Conservation (phyloP, 2,113 vertebrate species). For the Hippopotamus amphibius region DNA sequence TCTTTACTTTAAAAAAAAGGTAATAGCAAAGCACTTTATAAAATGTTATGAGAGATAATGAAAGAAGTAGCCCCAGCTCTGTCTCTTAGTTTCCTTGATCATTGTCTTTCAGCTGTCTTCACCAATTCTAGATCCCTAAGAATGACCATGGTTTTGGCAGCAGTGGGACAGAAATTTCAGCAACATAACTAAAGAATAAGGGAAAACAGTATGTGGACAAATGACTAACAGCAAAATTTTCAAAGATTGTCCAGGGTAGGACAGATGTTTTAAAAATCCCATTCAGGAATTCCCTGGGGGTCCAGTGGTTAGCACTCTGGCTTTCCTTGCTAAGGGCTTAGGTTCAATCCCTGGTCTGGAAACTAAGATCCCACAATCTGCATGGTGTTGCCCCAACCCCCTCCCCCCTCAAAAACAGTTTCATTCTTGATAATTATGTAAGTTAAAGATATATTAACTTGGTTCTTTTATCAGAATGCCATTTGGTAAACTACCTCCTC, state of each 20-base stretch:
- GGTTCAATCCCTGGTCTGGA: neutral
- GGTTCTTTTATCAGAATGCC: neutral
- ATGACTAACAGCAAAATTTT: neutral
- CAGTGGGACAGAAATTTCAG: neutral
- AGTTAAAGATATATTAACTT: neutral
- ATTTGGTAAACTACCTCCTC: slow-evolving; percentile 29
- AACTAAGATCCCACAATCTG: neutral
- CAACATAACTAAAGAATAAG: neutral
- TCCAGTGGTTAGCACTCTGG: neutral
- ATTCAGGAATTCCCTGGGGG: neutral
- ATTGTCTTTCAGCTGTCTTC: neutral
- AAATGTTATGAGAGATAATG: neutral
- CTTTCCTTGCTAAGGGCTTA: neutral
- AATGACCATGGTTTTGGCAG: neutral
- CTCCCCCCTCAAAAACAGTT: neutral
- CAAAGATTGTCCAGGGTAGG: neutral
- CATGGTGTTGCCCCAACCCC: too few species aligned
- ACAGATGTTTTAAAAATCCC: neutral
- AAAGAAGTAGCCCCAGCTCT: neutral
- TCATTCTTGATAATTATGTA: neutral
- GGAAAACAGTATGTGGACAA: neutral
- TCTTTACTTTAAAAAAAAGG: neutral
- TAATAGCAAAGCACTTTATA: neutral
- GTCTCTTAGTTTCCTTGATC: neutral
- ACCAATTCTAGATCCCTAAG: neutral